phyloP scores from a whole-genome alignment of 2,888 invertebrate species.

The Gibbula magus region DNA sequence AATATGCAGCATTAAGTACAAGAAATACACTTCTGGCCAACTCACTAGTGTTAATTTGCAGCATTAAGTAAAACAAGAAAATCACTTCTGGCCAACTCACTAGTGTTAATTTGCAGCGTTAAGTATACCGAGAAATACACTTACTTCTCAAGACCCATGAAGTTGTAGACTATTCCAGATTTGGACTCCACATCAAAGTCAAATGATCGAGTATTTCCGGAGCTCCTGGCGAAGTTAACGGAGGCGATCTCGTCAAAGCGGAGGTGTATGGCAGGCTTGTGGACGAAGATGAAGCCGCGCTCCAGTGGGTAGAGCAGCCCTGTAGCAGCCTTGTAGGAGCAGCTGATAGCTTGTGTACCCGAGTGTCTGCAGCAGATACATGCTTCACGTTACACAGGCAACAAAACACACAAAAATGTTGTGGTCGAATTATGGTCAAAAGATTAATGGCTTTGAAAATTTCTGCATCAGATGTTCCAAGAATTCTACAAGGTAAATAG shows the following conservation, averaged over 20 bases:
- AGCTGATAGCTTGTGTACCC: constrained; percentile 91
- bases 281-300: constrained; percentile 97
- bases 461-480: too few species aligned
- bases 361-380: constrained; percentile 80
- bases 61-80: neutral
- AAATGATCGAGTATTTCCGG: constrained; percentile 82
- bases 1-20: too few species aligned
- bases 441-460: too few species aligned
- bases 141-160: constrained; percentile 96
- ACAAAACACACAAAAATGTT: neutral
- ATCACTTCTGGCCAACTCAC: too few species aligned
- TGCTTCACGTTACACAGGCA: neutral
- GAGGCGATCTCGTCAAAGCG: constrained; percentile 96
- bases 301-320: constrained; percentile 98
- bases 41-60: too few species aligned
- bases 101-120: too few species aligned
- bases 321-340: constrained; percentile 98
- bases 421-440: too few species aligned
- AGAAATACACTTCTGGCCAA: too few species aligned
- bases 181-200: constrained; percentile 85
- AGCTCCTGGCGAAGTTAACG: constrained; percentile 96
- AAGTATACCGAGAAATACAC: constrained; percentile 37
- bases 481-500: too few species aligned
- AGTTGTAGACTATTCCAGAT: constrained; percentile 90
- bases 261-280: constrained; percentile 98